Percentiles rank a stretch among this genome's conserved stretches.
Evolutionary conservation across 92 coral and sea anemone species (phyloP).

Genomic region (Epizoanthus rinbou): DNA sequence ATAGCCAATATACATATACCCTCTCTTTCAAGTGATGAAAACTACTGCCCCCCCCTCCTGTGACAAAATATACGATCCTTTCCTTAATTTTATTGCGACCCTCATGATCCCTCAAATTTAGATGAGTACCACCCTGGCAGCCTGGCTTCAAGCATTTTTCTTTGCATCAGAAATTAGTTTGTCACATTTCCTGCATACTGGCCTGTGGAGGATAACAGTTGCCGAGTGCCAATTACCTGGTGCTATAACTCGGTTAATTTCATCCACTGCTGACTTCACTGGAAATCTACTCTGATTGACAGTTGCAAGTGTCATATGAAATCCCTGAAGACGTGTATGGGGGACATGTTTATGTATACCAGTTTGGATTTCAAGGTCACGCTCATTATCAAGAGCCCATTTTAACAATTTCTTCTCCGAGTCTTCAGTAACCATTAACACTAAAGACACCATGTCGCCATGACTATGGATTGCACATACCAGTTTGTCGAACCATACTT

Average conservation of each 20-base stretch:
- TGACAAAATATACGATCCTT: too few relatives aligned
- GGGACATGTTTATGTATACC: conserved; percentile 58
- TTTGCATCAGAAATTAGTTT: conserved; percentile 30
- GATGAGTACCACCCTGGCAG: too few relatives aligned
- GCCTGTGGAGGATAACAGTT: conserved; percentile 50
- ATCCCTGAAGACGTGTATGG: conserved; percentile 51
- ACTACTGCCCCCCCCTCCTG: too few relatives aligned
- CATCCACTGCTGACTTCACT: conserved; percentile 53
- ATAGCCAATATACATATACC: too few relatives aligned
- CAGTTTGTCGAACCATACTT: conserved; percentile 54
- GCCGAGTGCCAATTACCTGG: conserved; percentile 59
- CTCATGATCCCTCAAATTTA: too few relatives aligned
- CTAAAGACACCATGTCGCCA: conserved; percentile 56
- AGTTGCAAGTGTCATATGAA: conserved; percentile 70
- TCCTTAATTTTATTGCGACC: too few relatives aligned
- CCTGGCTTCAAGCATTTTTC: too few relatives aligned
- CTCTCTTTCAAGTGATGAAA: too few relatives aligned
- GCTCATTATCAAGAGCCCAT: conserved; percentile 55
- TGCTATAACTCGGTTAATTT: conserved; percentile 52
- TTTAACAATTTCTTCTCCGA: conserved; percentile 42
- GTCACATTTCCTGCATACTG: conserved; percentile 55
- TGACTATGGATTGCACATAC: conserved; percentile 54
- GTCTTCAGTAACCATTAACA: conserved; percentile 47
- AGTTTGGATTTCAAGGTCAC: conserved; percentile 44
- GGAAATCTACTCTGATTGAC: conserved; percentile 58